Percentiles rank a stretch among this genome's conserved stretches.
Conservation (phyloP, 2,113 vertebrate genomes). For the Heterochromis multidens region DNA sequence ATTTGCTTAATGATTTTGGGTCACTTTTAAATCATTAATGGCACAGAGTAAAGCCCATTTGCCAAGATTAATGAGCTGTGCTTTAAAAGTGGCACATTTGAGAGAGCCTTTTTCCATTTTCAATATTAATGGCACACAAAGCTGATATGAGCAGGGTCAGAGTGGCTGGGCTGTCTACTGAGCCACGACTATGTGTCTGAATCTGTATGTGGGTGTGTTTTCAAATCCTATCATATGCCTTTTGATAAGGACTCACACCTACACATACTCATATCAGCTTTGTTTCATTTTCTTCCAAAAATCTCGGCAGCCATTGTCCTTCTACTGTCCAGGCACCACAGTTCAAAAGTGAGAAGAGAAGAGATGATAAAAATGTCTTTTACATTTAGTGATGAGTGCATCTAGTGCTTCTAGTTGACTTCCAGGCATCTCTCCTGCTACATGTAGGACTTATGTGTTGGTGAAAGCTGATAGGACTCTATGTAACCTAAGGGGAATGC, state of each 20-base stretch:
- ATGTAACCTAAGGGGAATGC: neutral
- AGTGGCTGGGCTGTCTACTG: neutral
- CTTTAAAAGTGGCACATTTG: conserved; percentile 34
- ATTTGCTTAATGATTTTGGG: conserved; percentile 67
- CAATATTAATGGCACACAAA: conserved; percentile 50
- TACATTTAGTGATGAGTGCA: too few species aligned
- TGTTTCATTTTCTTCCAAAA: neutral
- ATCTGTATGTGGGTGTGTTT: neutral
- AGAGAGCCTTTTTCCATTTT: conserved; percentile 42
- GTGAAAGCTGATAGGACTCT: neutral
- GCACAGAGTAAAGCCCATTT: conserved; percentile 43
- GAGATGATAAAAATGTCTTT: neutral
- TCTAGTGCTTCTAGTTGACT: too few species aligned
- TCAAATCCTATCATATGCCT: neutral
- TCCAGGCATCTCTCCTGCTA: neutral
- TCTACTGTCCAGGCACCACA: neutral
- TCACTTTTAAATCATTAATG: conserved; percentile 69
- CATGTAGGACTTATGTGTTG: neutral
- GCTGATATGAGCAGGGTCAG: conserved; percentile 4
- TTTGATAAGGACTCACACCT: neutral
- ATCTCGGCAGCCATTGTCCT: too few species aligned
- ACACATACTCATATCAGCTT: neutral
- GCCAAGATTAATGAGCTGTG: conserved; percentile 57
- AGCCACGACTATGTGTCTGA: neutral
- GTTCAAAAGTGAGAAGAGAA: neutral